These are phyloP conservation scores for Coreius guichenoti DNA, from an alignment of 2,797 vertebrate species.

Conservation along the genomic window DNA sequence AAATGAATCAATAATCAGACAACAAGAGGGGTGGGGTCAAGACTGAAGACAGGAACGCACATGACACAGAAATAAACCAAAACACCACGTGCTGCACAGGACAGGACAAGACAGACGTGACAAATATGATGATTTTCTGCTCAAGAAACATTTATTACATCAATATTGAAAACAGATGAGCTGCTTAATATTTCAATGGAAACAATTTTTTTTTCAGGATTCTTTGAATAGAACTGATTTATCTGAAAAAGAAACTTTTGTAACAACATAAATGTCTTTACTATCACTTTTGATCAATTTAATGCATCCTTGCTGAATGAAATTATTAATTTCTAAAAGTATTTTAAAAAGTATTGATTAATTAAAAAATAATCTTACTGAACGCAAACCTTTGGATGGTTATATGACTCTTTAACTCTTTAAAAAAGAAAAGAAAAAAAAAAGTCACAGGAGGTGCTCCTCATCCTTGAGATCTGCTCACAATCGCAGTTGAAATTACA, in stretches of 20 bases:
- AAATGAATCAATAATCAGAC: too few species aligned
- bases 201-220: background rate
- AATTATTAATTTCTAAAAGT: background rate
- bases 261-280: background rate
- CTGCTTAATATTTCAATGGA: slow-evolving; percentile 6
- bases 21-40: too few species aligned
- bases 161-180: background rate
- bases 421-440: background rate
- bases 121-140: too few species aligned
- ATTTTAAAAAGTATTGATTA: background rate
- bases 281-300: background rate
- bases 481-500: slow-evolving; percentile 4
- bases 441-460: background rate
- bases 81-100: too few species aligned
- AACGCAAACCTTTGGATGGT: background rate
- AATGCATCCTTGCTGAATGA: background rate
- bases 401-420: background rate
- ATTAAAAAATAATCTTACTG: background rate
- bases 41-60: too few species aligned
- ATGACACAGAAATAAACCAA: too few species aligned
- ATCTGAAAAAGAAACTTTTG: background rate
- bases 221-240: background rate
- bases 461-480: background rate
- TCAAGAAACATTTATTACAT: too few species aligned
- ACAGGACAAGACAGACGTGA: too few species aligned